Evolutionary conservation across 1,140 invertebrate genomes (phyloP), one percentile per base, ranked within the genome.

Genomic region (Drosophila asahinai): DNA sequence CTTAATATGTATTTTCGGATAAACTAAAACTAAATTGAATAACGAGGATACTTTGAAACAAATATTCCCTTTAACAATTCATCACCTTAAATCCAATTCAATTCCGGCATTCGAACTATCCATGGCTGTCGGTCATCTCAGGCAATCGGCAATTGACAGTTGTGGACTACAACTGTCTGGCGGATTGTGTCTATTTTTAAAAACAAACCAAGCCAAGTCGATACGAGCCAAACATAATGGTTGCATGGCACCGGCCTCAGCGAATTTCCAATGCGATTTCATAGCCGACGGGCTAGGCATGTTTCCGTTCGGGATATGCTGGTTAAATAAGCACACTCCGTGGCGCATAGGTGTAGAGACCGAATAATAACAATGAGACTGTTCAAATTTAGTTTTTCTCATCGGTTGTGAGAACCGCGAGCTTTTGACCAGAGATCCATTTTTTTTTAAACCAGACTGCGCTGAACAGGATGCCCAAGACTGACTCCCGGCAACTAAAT

Each of bases 171-270:
- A 86, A 71, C 25, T 59, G 40, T 14, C 57, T 42, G 71, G 2
- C 27, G 45, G 36, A 65, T 57, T 71, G 65, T 64, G 70, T 72
- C 83, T 86, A 86, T 86, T 86, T 86, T 72, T 86, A 86, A 79
- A 79, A 68, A 38, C 63, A 36, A 68, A 64, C 27, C 71, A 58
- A 65, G 19, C 40, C 33, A 45, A 55, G 58, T 45, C 71, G 22
- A 47, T 30, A 17, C 36, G 17, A 55, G 66, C 47, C 59, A 67
- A 60, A 75, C 43, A 80, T 77, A 87, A 86, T 86, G 83, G 77
- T 55, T 66, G 71, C 52, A 60, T 74, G 83, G 77, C 77, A 73
- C 77, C 80, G 72, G 80, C 73, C 59, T 40, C 45, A 57, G 48
- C 55, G 42, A 76, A 43, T 72, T 81, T 67, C 49, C 72, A 60